Conservation (phyloP, 2,797 vertebrate species). For the Menidia menidia region DNA sequence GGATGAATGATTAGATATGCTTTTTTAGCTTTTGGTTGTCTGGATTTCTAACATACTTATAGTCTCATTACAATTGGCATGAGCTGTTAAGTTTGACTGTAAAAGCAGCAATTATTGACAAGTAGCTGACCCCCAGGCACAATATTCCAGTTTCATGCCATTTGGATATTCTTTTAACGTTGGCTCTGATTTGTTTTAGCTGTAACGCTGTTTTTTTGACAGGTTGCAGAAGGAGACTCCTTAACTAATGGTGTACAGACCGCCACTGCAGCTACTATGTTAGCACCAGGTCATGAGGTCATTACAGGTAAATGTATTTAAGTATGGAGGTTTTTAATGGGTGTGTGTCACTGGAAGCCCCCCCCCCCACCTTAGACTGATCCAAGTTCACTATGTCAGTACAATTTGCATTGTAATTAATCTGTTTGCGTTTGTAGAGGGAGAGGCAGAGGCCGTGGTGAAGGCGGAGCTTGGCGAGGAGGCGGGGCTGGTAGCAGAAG, state of each 20-base stretch:
- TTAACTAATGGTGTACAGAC: constrained; percentile 81
- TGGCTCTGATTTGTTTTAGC: not conserved
- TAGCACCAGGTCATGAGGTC: constrained; percentile 86
- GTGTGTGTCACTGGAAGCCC: too few species aligned
- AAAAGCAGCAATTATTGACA: too few species aligned
- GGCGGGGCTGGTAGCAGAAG: constrained; percentile 78
- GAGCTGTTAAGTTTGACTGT: too few species aligned
- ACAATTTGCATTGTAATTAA: not conserved
- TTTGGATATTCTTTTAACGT: not conserved
- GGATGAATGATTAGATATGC: not conserved
- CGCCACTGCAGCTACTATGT: constrained; percentile 72
- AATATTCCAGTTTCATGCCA: not conserved
- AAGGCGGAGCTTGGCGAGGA: constrained; percentile 76
- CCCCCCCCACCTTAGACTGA: too few species aligned
- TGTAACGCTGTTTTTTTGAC: constrained; percentile 4
- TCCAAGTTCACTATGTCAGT: too few species aligned
- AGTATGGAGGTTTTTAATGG: not conserved
- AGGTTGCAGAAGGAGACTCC: constrained; percentile 83
- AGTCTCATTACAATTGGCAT: not conserved
- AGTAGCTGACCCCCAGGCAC: not conserved
- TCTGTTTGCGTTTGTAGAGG: constrained; percentile 45
- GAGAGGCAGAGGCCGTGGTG: constrained; percentile 66
- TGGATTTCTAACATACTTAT: not conserved
- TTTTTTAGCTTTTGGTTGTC: not conserved
- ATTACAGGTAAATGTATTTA: constrained; percentile 85